Evolutionary conservation across 2,113 vertebrate genomes (phyloP), one percentile per base, ranked within the genome.

Genomic region (Cromileptes altivelis): DNA sequence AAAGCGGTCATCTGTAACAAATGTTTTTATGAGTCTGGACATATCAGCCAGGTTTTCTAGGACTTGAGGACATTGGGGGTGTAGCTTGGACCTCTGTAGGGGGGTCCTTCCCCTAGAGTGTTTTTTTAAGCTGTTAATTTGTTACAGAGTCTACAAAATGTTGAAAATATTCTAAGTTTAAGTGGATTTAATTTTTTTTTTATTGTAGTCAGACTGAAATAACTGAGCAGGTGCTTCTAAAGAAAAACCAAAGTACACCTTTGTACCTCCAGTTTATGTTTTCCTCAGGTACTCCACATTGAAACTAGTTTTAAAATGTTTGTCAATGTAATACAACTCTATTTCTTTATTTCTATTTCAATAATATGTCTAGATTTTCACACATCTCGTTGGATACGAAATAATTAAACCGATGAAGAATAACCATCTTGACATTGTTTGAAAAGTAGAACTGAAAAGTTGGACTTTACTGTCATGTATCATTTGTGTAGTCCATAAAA

Each of bases 381-480:
- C 33, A 6, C 6, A 68, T 55, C 14, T 23, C 13, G 3, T 19
- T 63, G 37, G 17, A 52, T 23, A 49, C 5, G 6, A 49, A 78
- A 57, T 52, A 62, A 60, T 57, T 19, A 56, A 86, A 61, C 15
- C 3, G 19, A 10, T 2, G 60, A 55, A 61, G 60, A 55, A 61
- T 55, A 19, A 47, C 6, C 33, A 33, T 57, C 33, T 7, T 37
- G 33, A 37, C 33, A 61, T 19, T 45, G 13, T 79, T 60, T 3
- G 33, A 78, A 49, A 6, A 37, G 33, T 37, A 14, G 27, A 71
- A 74, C 45, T 17, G n/a, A 63, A 75, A 78, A 84, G 55, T 77
- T 74, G 27, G 25, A 63, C 37, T 53, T 55, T 40, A 25, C 50
- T 8, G 53, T 6, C 45, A 62, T 75, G 49, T n/a, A 27, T 62